Base-by-base conservation (phyloP, 1,140 invertebrate genomes). In the Euwallacea similis region DNA sequence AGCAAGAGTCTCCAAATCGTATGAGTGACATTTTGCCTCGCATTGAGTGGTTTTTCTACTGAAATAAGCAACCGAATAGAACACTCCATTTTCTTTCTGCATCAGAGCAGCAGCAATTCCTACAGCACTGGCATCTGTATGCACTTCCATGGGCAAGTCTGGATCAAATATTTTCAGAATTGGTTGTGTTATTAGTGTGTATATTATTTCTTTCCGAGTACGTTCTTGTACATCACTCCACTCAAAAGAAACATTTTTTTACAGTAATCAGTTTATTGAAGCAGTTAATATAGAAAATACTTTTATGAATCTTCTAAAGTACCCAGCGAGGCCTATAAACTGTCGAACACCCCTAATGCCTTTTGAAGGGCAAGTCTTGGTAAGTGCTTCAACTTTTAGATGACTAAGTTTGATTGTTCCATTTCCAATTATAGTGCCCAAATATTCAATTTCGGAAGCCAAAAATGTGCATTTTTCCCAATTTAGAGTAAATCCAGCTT, bases 71-170 rank as follows among this genome's bases (percentile, higher is more conserved):
- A 83, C 76, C 0, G 41, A 7, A 50, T 60, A n/a, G 10, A 70
- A 9, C 7, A 10, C n/a, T n/a, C 42, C 33, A 7, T 59, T 41
- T 2, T 73, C 13, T 46, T 67, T 67, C 75, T 83, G 82, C 7
- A 78, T 77, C 9, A 84, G 42, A 41, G 59, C 59, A 11, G 41
- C 59, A 7, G 79, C 80, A 0, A 82, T 50, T 0, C 79, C 80
- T 10, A 71, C 68, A 11, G 78, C 74, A n/a, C 73, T 77, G 0
- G 81, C 82, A 46, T 83, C 82, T 0, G 79, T 81, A 16, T 77
- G 77, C 0, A 79, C 50, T 60, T 80, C 77, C 0, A 74, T 78
- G 47, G 64, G 56, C 42, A 60, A 62, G 3, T 56, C 16, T 8
- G 73, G 69, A 65, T 80, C 59, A 44, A 66, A 73, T 21, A 71